phyloP scores from a whole-genome alignment of 2,113 vertebrate genomes.

The Zosterops japonicus region DNA sequence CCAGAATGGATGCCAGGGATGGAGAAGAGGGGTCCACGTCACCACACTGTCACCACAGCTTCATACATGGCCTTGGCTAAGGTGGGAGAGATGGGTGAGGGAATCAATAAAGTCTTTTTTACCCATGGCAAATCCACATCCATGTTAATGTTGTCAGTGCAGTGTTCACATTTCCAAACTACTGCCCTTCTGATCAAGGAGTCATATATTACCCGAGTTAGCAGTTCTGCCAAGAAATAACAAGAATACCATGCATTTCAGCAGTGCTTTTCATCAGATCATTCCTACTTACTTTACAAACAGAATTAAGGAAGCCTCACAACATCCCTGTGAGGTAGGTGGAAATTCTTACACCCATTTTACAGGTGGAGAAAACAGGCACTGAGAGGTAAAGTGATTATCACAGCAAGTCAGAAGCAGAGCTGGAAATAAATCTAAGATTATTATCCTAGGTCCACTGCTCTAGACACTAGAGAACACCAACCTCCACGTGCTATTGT shows the following conservation, averaged over 20 bases:
- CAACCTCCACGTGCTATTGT: slow-evolving; percentile 55
- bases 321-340: slow-evolving; percentile 67
- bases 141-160: not conserved
- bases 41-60: not conserved
- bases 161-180: not conserved
- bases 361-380: slow-evolving; percentile 65
- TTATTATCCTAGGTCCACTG: slow-evolving; percentile 42
- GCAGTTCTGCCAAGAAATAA: slow-evolving; percentile 52
- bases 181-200: not conserved
- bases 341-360: slow-evolving; percentile 51
- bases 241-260: slow-evolving; percentile 58
- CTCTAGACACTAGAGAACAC: slow-evolving; percentile 59
- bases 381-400: slow-evolving; percentile 50
- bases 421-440: slow-evolving; percentile 55
- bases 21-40: not conserved
- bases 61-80: not conserved
- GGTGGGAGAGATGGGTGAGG: not conserved
- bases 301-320: slow-evolving; percentile 54
- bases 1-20: not conserved
- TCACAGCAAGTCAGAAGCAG: slow-evolving; percentile 57
- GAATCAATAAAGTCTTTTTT: not conserved
- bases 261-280: slow-evolving; percentile 66
- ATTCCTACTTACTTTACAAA: slow-evolving; percentile 66
- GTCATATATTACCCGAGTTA: not conserved
- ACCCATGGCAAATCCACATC: not conserved